Evolutionary conservation across 1,140 invertebrate species (phyloP), one percentile per base, ranked within the genome.

Genomic region (Battus philenor): DNA sequence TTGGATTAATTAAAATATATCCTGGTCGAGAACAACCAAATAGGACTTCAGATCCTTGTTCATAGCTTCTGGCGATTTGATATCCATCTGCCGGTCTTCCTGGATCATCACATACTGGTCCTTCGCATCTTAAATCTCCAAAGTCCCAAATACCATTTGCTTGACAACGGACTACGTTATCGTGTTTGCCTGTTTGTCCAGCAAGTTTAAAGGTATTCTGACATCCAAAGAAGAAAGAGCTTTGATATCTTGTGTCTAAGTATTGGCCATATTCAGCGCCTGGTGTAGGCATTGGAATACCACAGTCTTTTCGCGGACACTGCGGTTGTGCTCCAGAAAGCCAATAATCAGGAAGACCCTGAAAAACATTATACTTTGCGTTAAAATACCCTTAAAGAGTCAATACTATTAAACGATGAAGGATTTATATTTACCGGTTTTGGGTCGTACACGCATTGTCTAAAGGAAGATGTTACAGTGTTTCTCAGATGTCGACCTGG

Each of bases 111-210:
- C 97, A 98, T 0, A 98, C 96, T 11, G 96, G 96, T 44, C 96
- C 97, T 88, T 98, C 96, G 70, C 97, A 99, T 32, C 96, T 89
- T 9, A 99, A 87, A 79, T 98, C 95, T 5, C 97, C 97, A 82
- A 98, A 98, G 85, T 99, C 97, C 97, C 97, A 99, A 36, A 95
- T 92, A 4, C 95, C 95, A 72, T 97, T 96, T 1, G 91, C 91
- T 86, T 94, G 93, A 82, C 97, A 99, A 38, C 93, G 90, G 0
- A 98, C 96, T 10, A 97, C 92, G 68, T 97, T 97, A 63, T 98
- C 96, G 57, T 96, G 93, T 57, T 92, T 92, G 20, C 91, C 93
- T 0, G 95, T 97, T 87, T 97, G 95, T 2, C 97, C 97, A 15
- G 95, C 96, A 12, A 98, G 79, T 67, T 95, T 96, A 72, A 98